phyloP scores from a whole-genome alignment of 1,140 invertebrate genomes.

The Trinorchestia longiramus region DNA sequence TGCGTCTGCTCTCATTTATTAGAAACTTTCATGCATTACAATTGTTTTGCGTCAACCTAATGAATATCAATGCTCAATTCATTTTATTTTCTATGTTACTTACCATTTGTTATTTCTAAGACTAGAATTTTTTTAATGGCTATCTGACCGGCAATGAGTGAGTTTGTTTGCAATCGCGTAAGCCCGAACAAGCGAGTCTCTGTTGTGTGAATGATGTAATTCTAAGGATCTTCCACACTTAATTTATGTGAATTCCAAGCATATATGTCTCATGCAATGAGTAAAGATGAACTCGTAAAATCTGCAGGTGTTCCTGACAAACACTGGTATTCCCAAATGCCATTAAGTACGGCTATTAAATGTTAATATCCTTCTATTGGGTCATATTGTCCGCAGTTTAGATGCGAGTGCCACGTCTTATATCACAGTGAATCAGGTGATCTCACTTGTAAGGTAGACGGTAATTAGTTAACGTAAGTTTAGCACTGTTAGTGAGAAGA shows the following conservation, averaged over 20 bases:
- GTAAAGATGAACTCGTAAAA: not conserved
- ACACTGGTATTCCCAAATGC: not conserved
- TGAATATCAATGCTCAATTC: not conserved
- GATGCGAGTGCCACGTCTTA: not conserved
- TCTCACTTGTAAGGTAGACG: not conserved
- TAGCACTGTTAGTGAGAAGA: not conserved
- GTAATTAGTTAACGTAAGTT: not conserved
- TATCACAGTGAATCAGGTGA: not conserved
- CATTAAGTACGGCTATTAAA: not conserved
- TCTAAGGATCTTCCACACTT: not conserved
- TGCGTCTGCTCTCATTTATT: not conserved
- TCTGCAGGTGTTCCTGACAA: not conserved
- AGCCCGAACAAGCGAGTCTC: not conserved
- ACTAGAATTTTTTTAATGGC: not conserved
- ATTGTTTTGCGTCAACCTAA: not conserved
- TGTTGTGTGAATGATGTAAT: not conserved
- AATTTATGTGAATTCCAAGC: not conserved
- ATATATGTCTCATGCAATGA: not conserved
- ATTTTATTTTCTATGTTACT: not conserved
- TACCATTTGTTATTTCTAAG: not conserved
- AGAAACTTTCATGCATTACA: not conserved
- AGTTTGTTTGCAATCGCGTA: not conserved
- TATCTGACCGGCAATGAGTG: not conserved
- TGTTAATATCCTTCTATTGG: not conserved
- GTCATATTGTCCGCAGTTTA: not conserved